These are phyloP conservation scores for Pleuronectes platessa DNA, from an alignment of 2,113 vertebrate species.

Conservation along the genomic window DNA sequence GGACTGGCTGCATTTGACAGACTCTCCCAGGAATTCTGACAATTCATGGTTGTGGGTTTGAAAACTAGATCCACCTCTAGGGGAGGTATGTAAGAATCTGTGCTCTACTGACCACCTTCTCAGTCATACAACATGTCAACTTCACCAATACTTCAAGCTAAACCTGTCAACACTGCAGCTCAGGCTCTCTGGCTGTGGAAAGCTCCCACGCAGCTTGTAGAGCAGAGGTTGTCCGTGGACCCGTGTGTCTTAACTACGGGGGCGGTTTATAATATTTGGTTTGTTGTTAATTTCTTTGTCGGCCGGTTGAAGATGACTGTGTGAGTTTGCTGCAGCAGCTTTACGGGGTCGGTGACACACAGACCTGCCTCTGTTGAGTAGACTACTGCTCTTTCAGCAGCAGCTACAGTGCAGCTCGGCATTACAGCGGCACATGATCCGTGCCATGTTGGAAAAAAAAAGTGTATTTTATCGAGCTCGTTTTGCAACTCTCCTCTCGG, in stretches of 20 bases:
- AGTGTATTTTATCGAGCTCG: conserved; percentile 9
- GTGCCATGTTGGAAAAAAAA: too few relatives aligned
- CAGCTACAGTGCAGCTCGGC: not conserved
- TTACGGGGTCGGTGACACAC: conserved; percentile 7
- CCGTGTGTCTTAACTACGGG: not conserved
- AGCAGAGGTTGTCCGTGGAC: conserved; percentile 16
- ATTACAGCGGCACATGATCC: not conserved
- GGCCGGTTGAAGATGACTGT: not conserved
- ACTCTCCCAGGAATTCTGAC: not conserved
- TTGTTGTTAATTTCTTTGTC: not conserved
- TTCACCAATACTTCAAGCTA: not conserved
- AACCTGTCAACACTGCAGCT: conserved; percentile 4
- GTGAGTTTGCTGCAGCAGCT: conserved; percentile 10
- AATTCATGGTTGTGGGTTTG: not conserved
- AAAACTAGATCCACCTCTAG: not conserved
- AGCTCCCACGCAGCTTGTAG: conserved; percentile 32
- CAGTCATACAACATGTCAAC: conserved; percentile 27
- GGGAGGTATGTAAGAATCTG: conserved; percentile 3
- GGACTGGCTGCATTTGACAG: not conserved
- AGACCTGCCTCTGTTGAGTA: not conserved
- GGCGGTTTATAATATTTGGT: not conserved
- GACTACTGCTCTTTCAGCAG: not conserved
- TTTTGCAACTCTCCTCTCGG: conserved; percentile 58
- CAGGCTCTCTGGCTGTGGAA: not conserved
- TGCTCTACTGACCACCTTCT: conserved; percentile 43